Percentiles rank a stretch among this genome's conserved stretches.
Conservation (phyloP, 2,888 invertebrate genomes). For the Drosophila quinaria region DNA sequence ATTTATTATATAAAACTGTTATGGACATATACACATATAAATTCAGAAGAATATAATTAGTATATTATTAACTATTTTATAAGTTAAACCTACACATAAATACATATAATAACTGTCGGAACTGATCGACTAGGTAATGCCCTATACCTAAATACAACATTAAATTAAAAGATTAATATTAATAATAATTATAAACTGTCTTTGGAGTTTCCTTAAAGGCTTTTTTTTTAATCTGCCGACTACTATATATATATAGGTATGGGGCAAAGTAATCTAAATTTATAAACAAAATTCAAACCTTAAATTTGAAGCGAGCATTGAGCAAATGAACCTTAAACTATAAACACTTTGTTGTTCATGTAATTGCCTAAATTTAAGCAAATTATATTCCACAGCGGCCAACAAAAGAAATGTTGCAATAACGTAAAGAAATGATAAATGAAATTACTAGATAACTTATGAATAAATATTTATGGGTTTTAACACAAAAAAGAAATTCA, state of each 20-base stretch:
- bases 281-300: too few species aligned
- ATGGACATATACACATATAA: slow-evolving; percentile 7
- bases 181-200: neutral
- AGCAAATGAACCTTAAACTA: neutral
- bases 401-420: slow-evolving; percentile 44
- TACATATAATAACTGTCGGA: slow-evolving; percentile 37
- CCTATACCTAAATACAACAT: slow-evolving; percentile 3
- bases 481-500: slow-evolving; percentile 46
- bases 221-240: too few species aligned
- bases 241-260: too few species aligned
- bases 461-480: slow-evolving; percentile 80
- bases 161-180: neutral
- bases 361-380: slow-evolving; percentile 39
- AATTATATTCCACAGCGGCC: slow-evolving; percentile 55
- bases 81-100: slow-evolving; percentile 37
- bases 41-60: slow-evolving; percentile 42
- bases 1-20: slow-evolving; percentile 17
- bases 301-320: slow-evolving; percentile 10
- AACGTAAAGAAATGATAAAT: slow-evolving; percentile 41
- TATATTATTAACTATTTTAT: slow-evolving; percentile 46
- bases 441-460: slow-evolving; percentile 62
- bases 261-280: too few species aligned
- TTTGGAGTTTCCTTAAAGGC: too few species aligned
- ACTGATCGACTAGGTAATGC: slow-evolving; percentile 35
- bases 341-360: slow-evolving; percentile 48